A percentile compares a stretch with the other conserved stretches of the same genome.
phyloP scores from a whole-genome alignment of 1,140 invertebrate species.

The Drosophila bocki region DNA sequence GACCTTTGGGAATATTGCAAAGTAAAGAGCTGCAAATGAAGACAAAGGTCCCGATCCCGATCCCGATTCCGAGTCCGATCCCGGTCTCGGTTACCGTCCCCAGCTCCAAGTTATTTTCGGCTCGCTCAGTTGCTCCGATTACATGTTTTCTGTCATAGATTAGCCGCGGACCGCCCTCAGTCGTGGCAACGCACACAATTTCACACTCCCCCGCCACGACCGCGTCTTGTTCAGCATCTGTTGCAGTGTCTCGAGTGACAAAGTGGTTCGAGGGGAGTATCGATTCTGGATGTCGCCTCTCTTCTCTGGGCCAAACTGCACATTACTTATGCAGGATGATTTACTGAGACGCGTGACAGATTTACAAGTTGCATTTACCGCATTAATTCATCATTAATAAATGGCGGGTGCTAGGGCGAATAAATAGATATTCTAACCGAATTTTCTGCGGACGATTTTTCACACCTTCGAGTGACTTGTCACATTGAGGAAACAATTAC shows the following conservation, averaged over 20 bases:
- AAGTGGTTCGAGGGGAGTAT: constrained; percentile 37
- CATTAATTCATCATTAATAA: constrained; percentile 79
- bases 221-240: constrained; percentile 56
- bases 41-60: constrained; percentile 46
- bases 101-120: constrained; percentile 58
- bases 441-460: constrained; percentile 4
- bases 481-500: constrained; percentile 58
- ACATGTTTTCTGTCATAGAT: constrained; percentile 83
- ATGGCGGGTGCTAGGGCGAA: background rate
- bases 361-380: constrained; percentile 81
- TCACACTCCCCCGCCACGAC: constrained; percentile 60
- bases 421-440: background rate
- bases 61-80: constrained; percentile 20
- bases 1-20: constrained; percentile 60
- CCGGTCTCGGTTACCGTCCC: constrained; percentile 9
- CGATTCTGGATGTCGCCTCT: constrained; percentile 14
- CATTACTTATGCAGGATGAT: constrained; percentile 79
- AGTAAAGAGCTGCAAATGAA: constrained; percentile 60
- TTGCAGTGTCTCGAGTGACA: constrained; percentile 67
- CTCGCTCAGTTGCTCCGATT: constrained; percentile 51
- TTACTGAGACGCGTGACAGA: constrained; percentile 81
- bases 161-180: constrained; percentile 62
- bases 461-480: constrained; percentile 34
- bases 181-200: constrained; percentile 66
- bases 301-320: constrained; percentile 63